Evolutionary conservation across 2,888 invertebrate genomes (phyloP).

Genomic region (Panopea generosa): DNA sequence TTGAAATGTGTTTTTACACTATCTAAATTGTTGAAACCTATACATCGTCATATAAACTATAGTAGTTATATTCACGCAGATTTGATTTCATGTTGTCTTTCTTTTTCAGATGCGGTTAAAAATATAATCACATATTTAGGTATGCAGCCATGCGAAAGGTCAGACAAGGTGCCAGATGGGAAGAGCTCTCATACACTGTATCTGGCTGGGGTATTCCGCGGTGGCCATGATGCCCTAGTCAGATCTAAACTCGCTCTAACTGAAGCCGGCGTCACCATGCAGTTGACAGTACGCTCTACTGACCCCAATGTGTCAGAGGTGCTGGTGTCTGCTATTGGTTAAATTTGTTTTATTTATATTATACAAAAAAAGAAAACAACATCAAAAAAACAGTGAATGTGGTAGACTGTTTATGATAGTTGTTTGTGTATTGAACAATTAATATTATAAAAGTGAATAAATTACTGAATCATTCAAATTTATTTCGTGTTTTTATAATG

Average conservation of each 20-base stretch:
- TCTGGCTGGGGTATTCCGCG: constrained; percentile 95
- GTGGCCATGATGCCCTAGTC: constrained; percentile 95
- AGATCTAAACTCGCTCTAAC: constrained; percentile 93
- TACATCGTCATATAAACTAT: no score
- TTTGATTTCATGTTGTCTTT: no score
- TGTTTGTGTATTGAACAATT: no score
- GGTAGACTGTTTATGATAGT: no score
- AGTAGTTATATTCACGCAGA: no score
- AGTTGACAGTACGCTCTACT: constrained; percentile 94
- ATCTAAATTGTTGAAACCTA: no score
- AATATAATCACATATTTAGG: constrained; percentile 94
- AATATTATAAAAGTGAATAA: no score
- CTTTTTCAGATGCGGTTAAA: constrained; percentile 90
- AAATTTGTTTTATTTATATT: constrained; percentile 55
- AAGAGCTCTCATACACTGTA: constrained; percentile 92
- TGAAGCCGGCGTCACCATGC: constrained; percentile 94
- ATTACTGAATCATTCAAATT: no score
- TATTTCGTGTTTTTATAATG: no score
- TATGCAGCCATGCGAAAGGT: constrained; percentile 93
- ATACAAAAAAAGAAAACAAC: no score
- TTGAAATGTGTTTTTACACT: no score
- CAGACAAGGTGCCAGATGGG: constrained; percentile 93
- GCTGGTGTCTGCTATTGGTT: constrained; percentile 87
- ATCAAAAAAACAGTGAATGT: no score
- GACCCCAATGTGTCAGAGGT: constrained; percentile 94